phyloP scores from a whole-genome alignment of 2,113 vertebrate species.

The Elephas maximus region DNA sequence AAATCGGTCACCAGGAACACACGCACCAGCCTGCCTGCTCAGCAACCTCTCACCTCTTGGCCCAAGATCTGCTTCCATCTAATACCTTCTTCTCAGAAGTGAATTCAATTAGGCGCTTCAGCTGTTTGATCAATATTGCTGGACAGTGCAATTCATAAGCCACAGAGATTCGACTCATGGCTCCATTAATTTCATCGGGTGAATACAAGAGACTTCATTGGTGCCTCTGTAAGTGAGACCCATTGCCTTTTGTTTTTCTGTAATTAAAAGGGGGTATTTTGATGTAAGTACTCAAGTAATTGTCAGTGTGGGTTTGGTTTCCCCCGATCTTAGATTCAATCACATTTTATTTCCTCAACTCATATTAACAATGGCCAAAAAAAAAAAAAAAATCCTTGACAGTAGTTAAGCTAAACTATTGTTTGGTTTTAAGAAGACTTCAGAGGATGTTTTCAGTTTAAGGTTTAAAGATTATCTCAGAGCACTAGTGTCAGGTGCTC shows the following conservation, averaged over 20 bases:
- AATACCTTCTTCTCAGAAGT: background rate
- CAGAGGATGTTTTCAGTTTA: too few species aligned
- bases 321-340: background rate
- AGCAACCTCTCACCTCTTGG: background rate
- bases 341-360: background rate
- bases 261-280: background rate
- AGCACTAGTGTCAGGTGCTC: too few species aligned
- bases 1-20: background rate
- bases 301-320: background rate
- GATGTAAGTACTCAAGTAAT: rapidly evolving
- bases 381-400: too few species aligned
- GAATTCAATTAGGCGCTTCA: background rate
- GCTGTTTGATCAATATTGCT: background rate
- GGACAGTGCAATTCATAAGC: background rate
- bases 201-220: background rate
- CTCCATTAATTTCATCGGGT: rapidly evolving
- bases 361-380: background rate
- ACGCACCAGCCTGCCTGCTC: background rate
- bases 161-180: rapidly evolving
- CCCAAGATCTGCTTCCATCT: background rate
- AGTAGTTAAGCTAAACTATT: too few species aligned
- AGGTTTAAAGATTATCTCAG: too few species aligned
- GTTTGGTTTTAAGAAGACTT: too few species aligned
- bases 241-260: background rate
- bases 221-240: background rate